Conservation (phyloP, 64 coral and sea anemone species). For the Hydrozoanthus tunicans region DNA sequence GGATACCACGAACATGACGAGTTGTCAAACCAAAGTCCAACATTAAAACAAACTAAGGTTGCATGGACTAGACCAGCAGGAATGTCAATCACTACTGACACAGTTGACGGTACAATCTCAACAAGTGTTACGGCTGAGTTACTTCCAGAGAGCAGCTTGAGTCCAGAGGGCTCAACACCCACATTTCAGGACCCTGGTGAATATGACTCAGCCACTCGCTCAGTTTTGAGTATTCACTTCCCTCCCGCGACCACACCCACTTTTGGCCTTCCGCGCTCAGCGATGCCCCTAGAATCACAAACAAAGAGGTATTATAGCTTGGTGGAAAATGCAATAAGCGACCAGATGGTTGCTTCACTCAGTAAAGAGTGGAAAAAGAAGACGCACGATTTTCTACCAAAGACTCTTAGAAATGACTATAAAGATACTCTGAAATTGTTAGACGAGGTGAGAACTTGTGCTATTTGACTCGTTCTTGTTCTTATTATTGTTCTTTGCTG, state of each 20-base stretch:
- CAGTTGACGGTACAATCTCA: slow-evolving; percentile 38
- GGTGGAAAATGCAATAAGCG: slow-evolving; percentile 70
- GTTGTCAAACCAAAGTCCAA: slow-evolving; percentile 47
- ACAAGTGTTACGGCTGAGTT: background rate
- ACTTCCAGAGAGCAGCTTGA: slow-evolving; percentile 6
- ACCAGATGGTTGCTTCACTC: slow-evolving; percentile 83
- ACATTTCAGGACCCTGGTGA: slow-evolving; percentile 61
- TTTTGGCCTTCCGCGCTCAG: slow-evolving; percentile 72
- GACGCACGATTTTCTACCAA: slow-evolving; percentile 78
- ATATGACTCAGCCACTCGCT: slow-evolving; percentile 70
- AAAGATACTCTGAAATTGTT: slow-evolving; percentile 67
- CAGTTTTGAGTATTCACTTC: slow-evolving; percentile 78
- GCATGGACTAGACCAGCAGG: slow-evolving; percentile 66
- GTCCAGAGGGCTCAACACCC: slow-evolving; percentile 25
- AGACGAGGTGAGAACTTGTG: slow-evolving; percentile 64
- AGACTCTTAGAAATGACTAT: slow-evolving; percentile 54
- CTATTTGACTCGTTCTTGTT: background rate
- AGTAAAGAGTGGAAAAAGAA: slow-evolving; percentile 81
- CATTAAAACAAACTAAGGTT: slow-evolving; percentile 64
- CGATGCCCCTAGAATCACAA: slow-evolving; percentile 72
- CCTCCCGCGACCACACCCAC: slow-evolving; percentile 87
- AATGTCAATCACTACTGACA: slow-evolving; percentile 52
- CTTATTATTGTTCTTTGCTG: too few relatives aligned
- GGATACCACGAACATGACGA: slow-evolving; percentile 51
- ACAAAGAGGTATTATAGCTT: slow-evolving; percentile 75